Evolutionary conservation across 2,797 vertebrate genomes (phyloP).

Genomic region (Gymnoscopelus braueri): DNA sequence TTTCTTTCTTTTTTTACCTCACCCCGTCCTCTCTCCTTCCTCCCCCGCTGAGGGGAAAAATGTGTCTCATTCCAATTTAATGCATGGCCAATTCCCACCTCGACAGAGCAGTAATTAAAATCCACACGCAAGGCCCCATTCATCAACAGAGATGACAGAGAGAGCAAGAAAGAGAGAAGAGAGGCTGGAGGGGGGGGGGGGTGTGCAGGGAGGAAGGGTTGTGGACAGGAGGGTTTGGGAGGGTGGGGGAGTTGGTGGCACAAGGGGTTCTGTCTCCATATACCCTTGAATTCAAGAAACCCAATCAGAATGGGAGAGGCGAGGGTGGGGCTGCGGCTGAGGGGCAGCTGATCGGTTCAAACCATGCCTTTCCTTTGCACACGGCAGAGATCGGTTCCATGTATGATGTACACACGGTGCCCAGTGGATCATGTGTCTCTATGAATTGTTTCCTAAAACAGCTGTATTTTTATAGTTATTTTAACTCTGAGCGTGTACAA

Average conservation of each 20-base stretch:
- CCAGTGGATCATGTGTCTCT: too few species aligned
- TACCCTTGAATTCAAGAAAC: slow-evolving; percentile 67
- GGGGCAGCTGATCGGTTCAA: slow-evolving; percentile 36
- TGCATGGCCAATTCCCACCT: slow-evolving; percentile 81
- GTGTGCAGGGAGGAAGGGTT: background rate
- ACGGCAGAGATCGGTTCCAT: too few species aligned
- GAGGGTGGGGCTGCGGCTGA: slow-evolving; percentile 16
- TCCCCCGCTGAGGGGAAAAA: slow-evolving; percentile 76
- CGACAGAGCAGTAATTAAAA: slow-evolving; percentile 81
- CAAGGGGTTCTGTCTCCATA: slow-evolving; percentile 45
- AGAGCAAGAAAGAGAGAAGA: slow-evolving; percentile 10
- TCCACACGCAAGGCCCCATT: slow-evolving; percentile 79
- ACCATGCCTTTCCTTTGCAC: background rate
- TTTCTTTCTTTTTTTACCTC: slow-evolving; percentile 60
- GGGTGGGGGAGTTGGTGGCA: slow-evolving; percentile 2
- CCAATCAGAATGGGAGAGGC: slow-evolving; percentile 27
- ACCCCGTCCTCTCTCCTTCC: slow-evolving; percentile 50
- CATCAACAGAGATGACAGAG: slow-evolving; percentile 72
- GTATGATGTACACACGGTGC: too few species aligned
- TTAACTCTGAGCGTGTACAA: background rate
- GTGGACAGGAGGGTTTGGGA: slow-evolving; percentile 22
- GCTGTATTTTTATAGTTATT: background rate
- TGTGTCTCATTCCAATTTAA: slow-evolving; percentile 85
- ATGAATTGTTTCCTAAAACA: slow-evolving; percentile 5
- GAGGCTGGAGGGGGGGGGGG: background rate